Evolutionary conservation across 2,113 vertebrate genomes (phyloP).

Genomic region (Corythaeola cristata): DNA sequence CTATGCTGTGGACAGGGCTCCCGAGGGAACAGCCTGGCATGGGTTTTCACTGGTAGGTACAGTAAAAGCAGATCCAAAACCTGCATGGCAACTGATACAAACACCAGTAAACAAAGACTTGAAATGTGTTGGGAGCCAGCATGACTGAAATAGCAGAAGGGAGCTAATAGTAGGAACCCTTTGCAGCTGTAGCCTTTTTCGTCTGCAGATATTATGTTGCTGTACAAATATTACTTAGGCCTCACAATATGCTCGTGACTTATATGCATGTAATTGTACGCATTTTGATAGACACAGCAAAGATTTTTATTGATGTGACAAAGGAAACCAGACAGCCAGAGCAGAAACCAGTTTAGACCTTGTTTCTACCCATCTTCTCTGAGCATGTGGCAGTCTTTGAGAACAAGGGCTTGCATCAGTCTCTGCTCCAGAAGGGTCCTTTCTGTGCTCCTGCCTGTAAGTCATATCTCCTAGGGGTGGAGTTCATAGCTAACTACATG

Average conservation of each 20-base stretch:
- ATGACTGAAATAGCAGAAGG: background rate
- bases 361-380: background rate
- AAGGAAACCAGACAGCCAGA: background rate
- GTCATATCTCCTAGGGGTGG: background rate
- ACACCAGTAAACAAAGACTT: constrained; percentile 20
- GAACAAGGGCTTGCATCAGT: background rate
- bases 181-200: background rate
- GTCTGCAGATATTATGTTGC: background rate
- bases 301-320: background rate
- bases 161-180: background rate
- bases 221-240: background rate
- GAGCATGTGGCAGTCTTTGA: background rate
- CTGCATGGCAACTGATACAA: background rate
- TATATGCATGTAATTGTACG: background rate
- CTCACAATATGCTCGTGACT: background rate
- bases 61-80: background rate
- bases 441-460: background rate
- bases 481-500: background rate
- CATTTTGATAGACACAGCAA: background rate
- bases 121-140: background rate
- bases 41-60: background rate
- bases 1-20: background rate
- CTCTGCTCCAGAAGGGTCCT: background rate
- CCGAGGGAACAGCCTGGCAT: background rate
- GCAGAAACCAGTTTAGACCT: background rate